These are phyloP conservation scores for Protodeltote pygarga DNA, from an alignment of 2,888 invertebrate genomes.

Conservation along the genomic window DNA sequence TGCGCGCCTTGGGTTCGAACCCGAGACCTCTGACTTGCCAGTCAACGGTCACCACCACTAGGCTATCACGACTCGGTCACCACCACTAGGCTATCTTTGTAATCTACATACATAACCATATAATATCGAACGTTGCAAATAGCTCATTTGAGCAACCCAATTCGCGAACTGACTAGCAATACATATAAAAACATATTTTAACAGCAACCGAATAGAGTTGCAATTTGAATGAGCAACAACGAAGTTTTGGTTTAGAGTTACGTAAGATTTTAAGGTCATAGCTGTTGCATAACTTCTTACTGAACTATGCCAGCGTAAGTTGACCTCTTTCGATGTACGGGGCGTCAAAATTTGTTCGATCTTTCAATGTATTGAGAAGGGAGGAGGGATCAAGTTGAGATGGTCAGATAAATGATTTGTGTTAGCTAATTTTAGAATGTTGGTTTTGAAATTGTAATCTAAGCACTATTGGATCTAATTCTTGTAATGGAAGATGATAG, in stretches of 20 bases:
- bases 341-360: constrained; percentile 34
- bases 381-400: constrained; percentile 46
- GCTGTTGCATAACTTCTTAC: constrained; percentile 73
- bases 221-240: constrained; percentile 33
- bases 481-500: constrained; percentile 16
- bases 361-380: constrained; percentile 31
- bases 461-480: constrained; percentile 52
- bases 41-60: too few species aligned
- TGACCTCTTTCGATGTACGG: constrained; percentile 58
- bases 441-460: constrained; percentile 66
- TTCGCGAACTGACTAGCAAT: constrained; percentile 49
- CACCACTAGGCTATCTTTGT: constrained; percentile 29
- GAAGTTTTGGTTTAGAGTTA: constrained; percentile 72
- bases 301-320: constrained; percentile 59
- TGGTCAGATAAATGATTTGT: constrained; percentile 58
- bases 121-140: constrained; percentile 56
- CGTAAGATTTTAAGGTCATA: constrained; percentile 82
- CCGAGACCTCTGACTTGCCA: too few species aligned
- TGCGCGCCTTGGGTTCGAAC: too few species aligned
- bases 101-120: constrained; percentile 50
- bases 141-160: constrained; percentile 71
- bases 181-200: constrained; percentile 45
- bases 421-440: constrained; percentile 76
- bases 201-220: background rate
- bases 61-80: too few species aligned